Conservation (phyloP, 1,140 invertebrate species). For the Dendroctonus valens region DNA sequence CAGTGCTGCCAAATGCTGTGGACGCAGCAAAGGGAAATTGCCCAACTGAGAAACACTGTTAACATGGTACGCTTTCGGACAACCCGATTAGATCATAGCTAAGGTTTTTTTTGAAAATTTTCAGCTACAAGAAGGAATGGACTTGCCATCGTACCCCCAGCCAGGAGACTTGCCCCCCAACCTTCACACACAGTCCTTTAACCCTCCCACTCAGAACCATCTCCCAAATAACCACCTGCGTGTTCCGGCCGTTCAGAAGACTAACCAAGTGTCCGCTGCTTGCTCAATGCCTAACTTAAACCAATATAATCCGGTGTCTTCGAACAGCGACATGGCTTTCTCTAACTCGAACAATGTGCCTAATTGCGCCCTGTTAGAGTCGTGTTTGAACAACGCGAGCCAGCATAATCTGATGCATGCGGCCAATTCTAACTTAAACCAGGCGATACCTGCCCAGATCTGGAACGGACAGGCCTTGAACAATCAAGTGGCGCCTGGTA, state of each 20-base stretch:
- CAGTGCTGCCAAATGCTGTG: conserved; percentile 55
- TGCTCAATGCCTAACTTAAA: conserved; percentile 45
- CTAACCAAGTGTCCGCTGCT: conserved; percentile 41
- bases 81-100: no score
- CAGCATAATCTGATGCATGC: conserved; percentile 39
- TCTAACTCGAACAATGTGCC: conserved; percentile 37
- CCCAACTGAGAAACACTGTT: conserved; percentile 45
- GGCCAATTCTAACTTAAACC: conserved; percentile 38
- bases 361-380: conserved; percentile 40
- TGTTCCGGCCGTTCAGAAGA: conserved; percentile 31
- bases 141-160: conserved; percentile 13
- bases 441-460: conserved; percentile 44
- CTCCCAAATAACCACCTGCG: conserved; percentile 20
- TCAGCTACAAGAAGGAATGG: conserved; percentile 33
- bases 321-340: conserved; percentile 39
- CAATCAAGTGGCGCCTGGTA: conserved; percentile 84
- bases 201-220: conserved; percentile 9
- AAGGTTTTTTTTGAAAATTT: conserved; percentile 14
- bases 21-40: conserved; percentile 53
- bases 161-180: conserved; percentile 12
- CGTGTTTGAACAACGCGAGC: conserved; percentile 41
- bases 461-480: conserved; percentile 63
- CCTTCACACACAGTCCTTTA: conserved; percentile 2
- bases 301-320: conserved; percentile 38
- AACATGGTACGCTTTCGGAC: conserved; percentile 38